These are phyloP conservation scores for Pyrocephalus nanus DNA, from an alignment of 2,797 vertebrate species.

Conservation along the genomic window DNA sequence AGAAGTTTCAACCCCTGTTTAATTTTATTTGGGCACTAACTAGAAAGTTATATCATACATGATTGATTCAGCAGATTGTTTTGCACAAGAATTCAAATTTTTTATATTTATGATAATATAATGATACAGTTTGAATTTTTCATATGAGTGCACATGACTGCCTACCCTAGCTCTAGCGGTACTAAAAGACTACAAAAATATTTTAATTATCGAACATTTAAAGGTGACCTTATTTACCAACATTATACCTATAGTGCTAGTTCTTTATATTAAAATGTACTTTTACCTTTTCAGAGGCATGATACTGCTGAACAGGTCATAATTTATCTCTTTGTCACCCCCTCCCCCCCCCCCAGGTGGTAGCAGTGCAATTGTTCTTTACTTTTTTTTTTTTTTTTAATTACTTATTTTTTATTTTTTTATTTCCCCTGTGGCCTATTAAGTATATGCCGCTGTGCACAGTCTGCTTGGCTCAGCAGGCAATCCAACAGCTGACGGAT, in stretches of 20 bases:
- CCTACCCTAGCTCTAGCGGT: background rate
- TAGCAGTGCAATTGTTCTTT: background rate
- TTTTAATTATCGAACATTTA: background rate
- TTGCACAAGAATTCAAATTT: background rate
- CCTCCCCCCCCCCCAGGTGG: too few species aligned
- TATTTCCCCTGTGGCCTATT: background rate
- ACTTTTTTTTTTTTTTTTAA: background rate
- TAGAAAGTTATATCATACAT: background rate
- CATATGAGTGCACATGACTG: background rate
- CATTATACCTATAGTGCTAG: background rate
- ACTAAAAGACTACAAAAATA: background rate
- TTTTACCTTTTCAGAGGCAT: background rate
- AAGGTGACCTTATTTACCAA: background rate
- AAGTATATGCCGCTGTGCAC: background rate
- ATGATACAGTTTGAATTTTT: background rate
- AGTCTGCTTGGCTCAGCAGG: background rate
- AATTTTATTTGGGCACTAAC: background rate
- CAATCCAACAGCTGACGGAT: background rate
- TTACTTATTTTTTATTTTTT: too few species aligned
- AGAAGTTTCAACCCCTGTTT: background rate
- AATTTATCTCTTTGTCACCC: background rate
- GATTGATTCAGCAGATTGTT: background rate
- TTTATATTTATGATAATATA: background rate
- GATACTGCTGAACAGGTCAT: background rate
- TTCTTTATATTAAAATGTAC: background rate